Evolutionary conservation across 2,113 vertebrate genomes (phyloP).

Genomic region (Oryzias woworae): DNA sequence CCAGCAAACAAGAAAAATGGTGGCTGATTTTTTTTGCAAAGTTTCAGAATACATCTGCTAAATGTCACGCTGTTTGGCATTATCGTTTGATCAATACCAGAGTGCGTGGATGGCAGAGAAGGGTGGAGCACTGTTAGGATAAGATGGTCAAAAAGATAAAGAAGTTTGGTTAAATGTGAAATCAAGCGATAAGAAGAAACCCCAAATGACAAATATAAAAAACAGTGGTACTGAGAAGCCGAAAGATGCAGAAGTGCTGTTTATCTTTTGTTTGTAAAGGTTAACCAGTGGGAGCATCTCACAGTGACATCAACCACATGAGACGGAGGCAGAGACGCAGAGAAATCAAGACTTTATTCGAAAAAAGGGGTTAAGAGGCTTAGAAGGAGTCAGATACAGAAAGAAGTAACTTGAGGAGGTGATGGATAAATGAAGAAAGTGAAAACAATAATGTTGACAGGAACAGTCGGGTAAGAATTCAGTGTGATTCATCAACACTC

Average conservation of each 20-base stretch:
- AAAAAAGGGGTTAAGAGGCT: constrained; percentile 12
- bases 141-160: constrained; percentile 2
- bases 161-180: too few species aligned
- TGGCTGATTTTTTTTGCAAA: constrained; percentile 8
- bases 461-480: not conserved
- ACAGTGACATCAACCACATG: constrained; percentile 50
- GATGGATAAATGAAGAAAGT: constrained; percentile 16
- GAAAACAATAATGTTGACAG: constrained; percentile 25
- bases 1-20: constrained; percentile 12
- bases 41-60: constrained; percentile 42
- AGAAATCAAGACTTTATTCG: constrained; percentile 10
- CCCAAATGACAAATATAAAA: not conserved
- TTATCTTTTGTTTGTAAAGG: constrained; percentile 55
- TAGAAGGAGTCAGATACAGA: constrained; percentile 17
- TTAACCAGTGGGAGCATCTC: constrained; percentile 57
- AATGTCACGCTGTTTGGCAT: constrained; percentile 42
- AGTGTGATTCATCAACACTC: not conserved
- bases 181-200: not conserved
- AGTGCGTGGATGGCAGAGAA: not conserved
- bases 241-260: constrained; percentile 31
- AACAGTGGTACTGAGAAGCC: not conserved
- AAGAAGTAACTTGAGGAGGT: not conserved
- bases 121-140: not conserved
- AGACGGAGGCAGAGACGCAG: constrained; percentile 17
- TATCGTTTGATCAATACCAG: constrained; percentile 42